A percentile compares a stretch with the other conserved stretches of the same genome.
These are phyloP conservation scores for Hyalella azteca DNA, from an alignment of 2,888 invertebrate species.

Conservation along the genomic window DNA sequence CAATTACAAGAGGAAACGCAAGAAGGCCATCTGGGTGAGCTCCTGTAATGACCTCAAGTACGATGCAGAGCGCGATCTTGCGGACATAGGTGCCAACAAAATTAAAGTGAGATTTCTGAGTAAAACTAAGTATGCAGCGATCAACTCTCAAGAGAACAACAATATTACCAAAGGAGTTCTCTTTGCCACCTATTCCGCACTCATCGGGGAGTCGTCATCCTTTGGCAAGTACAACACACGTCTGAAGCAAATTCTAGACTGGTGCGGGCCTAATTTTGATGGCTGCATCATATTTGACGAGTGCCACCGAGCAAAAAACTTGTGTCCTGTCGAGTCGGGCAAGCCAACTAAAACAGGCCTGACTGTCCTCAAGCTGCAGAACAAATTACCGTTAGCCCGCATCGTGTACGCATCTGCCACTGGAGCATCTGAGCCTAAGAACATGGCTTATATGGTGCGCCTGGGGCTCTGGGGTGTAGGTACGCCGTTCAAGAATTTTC, in stretches of 20 bases:
- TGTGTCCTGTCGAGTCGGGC: constrained; percentile 93
- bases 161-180: constrained; percentile 93
- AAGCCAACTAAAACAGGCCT: constrained; percentile 97
- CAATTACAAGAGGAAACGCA: constrained; percentile 90
- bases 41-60: constrained; percentile 98
- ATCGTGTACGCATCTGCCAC: constrained; percentile 97
- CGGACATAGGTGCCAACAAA: constrained; percentile 89
- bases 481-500: constrained; percentile 92
- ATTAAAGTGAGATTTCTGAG: constrained; percentile 65
- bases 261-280: constrained; percentile 39
- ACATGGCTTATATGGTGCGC: constrained; percentile 99
- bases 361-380: constrained; percentile 94
- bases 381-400: constrained; percentile 86
- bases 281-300: constrained; percentile 94
- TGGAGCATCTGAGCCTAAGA: constrained; percentile 95
- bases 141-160: constrained; percentile 88
- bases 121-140: constrained; percentile 96
- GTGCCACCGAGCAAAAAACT: constrained; percentile 98
- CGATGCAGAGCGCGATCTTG: constrained; percentile 94
- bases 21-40: constrained; percentile 96
- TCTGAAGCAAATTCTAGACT: background rate
- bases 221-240: constrained; percentile 63
- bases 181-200: constrained; percentile 96
- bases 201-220: constrained; percentile 87
- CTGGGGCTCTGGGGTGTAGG: constrained; percentile 98